phyloP scores from a whole-genome alignment of 23 tunicate species.

The Corella eumyota region DNA sequence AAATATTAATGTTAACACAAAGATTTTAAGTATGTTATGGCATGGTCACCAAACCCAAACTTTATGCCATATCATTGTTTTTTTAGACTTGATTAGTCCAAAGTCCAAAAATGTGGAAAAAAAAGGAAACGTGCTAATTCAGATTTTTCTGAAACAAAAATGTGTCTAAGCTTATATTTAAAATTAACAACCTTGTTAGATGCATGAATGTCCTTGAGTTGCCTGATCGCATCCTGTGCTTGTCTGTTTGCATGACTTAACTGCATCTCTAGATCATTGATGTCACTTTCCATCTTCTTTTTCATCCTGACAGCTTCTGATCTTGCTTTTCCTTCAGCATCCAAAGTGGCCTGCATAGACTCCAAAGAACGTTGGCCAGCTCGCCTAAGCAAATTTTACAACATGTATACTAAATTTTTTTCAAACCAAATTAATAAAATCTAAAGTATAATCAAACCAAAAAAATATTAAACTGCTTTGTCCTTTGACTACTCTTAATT shows the following conservation, averaged over 20 bases:
- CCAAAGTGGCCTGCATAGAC: constrained; percentile 94
- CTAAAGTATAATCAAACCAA: background rate
- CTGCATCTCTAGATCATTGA: constrained; percentile 95
- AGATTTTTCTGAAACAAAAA: too few relatives aligned
- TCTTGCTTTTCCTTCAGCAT: constrained; percentile 88
- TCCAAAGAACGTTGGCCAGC: constrained; percentile 82
- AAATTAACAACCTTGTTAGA: constrained; percentile 68
- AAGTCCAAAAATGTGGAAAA: too few relatives aligned
- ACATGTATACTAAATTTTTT: background rate
- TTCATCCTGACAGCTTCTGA: constrained; percentile 92
- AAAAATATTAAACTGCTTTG: background rate
- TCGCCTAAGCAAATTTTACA: constrained; percentile 28
- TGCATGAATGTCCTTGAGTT: constrained; percentile 67
- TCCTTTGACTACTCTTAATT: background rate
- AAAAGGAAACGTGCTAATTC: too few relatives aligned
- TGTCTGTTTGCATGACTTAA: constrained; percentile 83
- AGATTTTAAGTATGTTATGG: too few relatives aligned
- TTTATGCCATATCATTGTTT: too few relatives aligned
- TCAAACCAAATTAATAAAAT: too few relatives aligned
- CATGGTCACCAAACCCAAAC: too few relatives aligned
- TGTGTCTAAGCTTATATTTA: too few relatives aligned
- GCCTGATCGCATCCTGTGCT: constrained; percentile 79
- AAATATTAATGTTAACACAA: too few relatives aligned
- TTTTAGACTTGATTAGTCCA: too few relatives aligned
- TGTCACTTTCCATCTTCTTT: constrained; percentile 96